A percentile compares a stretch with the other conserved stretches of the same genome.
These are phyloP conservation scores for Penaeus vannamei DNA, from an alignment of 1,140 invertebrate species.

Conservation along the genomic window DNA sequence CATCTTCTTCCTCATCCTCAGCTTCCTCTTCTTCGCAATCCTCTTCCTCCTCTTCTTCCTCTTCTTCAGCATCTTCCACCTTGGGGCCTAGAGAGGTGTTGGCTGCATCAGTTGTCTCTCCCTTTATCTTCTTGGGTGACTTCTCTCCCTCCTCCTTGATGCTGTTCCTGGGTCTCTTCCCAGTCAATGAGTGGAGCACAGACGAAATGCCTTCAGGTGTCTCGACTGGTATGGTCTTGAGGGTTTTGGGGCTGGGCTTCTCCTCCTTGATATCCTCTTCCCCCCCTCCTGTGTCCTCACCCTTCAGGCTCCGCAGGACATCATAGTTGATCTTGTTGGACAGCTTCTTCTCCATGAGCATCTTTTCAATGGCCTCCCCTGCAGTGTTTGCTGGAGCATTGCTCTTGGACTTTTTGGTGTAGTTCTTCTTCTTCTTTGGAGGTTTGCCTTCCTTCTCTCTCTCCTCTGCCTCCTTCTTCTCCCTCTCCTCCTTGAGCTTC, in stretches of 20 bases:
- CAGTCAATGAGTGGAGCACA: constrained; percentile 52
- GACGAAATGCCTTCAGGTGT: constrained; percentile 48
- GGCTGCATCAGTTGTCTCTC: neutral
- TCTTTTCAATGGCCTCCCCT: constrained; percentile 93
- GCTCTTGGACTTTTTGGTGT: constrained; percentile 74
- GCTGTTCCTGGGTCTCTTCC: constrained; percentile 46
- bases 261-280: constrained; percentile 64
- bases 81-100: neutral
- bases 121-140: constrained; percentile 46
- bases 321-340: constrained; percentile 98
- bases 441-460: constrained; percentile 73
- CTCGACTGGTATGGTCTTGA: constrained; percentile 58
- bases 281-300: constrained; percentile 68
- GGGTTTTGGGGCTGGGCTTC: constrained; percentile 48
- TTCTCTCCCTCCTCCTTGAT: constrained; percentile 58
- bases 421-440: constrained; percentile 77
- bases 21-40: constrained; percentile 71
- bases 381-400: constrained; percentile 82
- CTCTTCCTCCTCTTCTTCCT: constrained; percentile 19
- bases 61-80: constrained; percentile 14
- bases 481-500: constrained; percentile 81
- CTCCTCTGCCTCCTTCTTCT: constrained; percentile 78
- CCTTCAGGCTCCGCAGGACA: constrained; percentile 87
- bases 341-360: constrained; percentile 94
- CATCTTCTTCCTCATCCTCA: constrained; percentile 70